Conservation (phyloP, 53 echinoderm and acorn worm genomes). For the Actinopyga echinites region DNA sequence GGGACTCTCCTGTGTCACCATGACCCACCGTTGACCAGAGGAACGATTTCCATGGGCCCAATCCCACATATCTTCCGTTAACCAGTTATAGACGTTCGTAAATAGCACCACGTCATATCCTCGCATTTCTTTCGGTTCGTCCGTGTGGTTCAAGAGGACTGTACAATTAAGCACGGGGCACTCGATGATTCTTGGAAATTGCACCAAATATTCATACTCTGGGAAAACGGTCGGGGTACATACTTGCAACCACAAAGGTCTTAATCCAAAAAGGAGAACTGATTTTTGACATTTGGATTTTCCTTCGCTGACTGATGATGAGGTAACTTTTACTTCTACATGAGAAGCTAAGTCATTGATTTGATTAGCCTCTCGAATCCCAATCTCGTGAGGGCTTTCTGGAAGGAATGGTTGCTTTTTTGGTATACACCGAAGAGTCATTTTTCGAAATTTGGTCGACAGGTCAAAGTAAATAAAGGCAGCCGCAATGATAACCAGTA, state of each 20-base stretch:
- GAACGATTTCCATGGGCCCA: slow-evolving; percentile 33
- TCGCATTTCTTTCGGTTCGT: slow-evolving; percentile 22
- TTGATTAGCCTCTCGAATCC: slow-evolving; percentile 28
- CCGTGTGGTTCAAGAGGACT: slow-evolving; percentile 24
- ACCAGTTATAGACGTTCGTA: slow-evolving; percentile 37
- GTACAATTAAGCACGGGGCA: slow-evolving; percentile 24
- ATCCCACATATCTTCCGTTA: slow-evolving; percentile 28
- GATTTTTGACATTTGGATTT: slow-evolving; percentile 6
- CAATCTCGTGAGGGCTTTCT: slow-evolving; percentile 15
- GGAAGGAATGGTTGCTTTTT: not conserved
- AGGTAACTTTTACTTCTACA: not conserved
- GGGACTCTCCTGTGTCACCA: slow-evolving; percentile 44
- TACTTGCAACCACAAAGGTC: slow-evolving; percentile 31
- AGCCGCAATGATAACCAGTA: slow-evolving; percentile 30
- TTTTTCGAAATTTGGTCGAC: slow-evolving; percentile 27
- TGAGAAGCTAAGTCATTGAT: not conserved
- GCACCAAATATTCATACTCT: slow-evolving; percentile 24
- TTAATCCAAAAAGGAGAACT: slow-evolving; percentile 18
- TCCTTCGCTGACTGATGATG: not conserved
- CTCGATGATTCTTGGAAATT: slow-evolving; percentile 15
- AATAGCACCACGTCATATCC: slow-evolving; percentile 33
- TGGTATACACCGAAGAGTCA: slow-evolving; percentile 23
- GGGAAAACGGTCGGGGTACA: slow-evolving; percentile 26
- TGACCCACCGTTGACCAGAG: slow-evolving; percentile 22
- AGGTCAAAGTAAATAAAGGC: slow-evolving; percentile 30